Base-by-base conservation (phyloP, 2,797 vertebrate genomes). In the Pteropus rufus region DNA sequence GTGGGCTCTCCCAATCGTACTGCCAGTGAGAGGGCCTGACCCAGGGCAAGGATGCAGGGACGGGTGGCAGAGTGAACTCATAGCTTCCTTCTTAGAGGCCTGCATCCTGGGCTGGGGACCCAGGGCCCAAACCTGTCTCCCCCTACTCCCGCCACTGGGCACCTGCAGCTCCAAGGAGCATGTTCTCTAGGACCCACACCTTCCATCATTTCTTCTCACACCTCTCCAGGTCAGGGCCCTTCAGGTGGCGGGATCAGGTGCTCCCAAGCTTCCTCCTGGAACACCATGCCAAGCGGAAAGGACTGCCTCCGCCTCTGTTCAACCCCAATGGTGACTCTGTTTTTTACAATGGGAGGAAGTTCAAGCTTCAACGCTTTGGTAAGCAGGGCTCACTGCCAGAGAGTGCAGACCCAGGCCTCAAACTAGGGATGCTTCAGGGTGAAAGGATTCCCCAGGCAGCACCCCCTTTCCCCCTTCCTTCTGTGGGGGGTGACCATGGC, bases 201-300 rank as follows among this genome's bases (percentile, higher is more conserved):
- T 60, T 15, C 49, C 19, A 16, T 34, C 5, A 26, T 23, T 15
- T 23, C 34, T 70, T 79, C 64, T 64, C 39, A 39, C 15, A 12
- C 14, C 3, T 18, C 31, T 34, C 54, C n/a, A 98, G 98, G 1
- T 67, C 95, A 3, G 98, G 98, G 3, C 98, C 98, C 1, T 97
- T 97, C 15, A 62, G 65, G 52, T 99, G 98, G 98, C 76, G 98
- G 62, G 98, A 98, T 73, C 98, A 98, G 86, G 54, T 99, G 23
- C 39, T 88, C 41, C 98, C 98, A 0, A 98, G 96, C 54, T 36
- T 56, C 77, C 95, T 97, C 1, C 80, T 98, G 83, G 94, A 98
- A 24, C 96, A 91, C 36, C 77, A 98, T 0, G 95, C 97, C 84
- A 95, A 52, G 9, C 16, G 23, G 31, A 98, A 92, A 75, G 98